Percentiles rank a stretch among this genome's conserved stretches.
phyloP scores from a whole-genome alignment of 2,113 vertebrate genomes.

The Gambusia holbrooki region DNA sequence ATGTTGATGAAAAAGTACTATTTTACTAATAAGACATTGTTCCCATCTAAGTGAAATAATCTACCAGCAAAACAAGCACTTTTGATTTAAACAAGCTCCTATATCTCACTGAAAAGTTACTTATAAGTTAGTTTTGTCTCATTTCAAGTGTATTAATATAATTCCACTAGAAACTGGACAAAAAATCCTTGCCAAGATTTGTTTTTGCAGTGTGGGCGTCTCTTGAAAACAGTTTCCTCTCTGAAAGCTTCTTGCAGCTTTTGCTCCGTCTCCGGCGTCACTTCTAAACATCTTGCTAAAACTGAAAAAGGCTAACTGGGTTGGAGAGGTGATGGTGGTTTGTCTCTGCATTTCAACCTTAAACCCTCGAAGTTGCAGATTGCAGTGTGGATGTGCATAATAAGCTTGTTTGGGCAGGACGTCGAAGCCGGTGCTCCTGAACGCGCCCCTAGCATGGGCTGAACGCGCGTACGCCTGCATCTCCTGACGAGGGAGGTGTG shows the following conservation, averaged over 20 bases:
- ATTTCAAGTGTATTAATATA: too few relatives aligned
- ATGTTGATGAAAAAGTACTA: too few relatives aligned
- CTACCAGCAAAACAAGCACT: too few relatives aligned
- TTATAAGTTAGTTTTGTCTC: too few relatives aligned
- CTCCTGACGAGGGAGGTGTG: slow-evolving; percentile 39
- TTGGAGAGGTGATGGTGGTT: not conserved
- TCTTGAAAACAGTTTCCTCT: not conserved
- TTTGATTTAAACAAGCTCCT: too few relatives aligned
- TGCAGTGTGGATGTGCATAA: not conserved
- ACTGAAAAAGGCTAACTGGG: not conserved
- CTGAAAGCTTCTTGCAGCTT: not conserved
- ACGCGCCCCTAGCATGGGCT: slow-evolving; percentile 31
- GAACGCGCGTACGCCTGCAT: slow-evolving; percentile 36
- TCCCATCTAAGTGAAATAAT: too few relatives aligned
- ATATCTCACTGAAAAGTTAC: too few relatives aligned
- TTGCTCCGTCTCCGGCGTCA: too few relatives aligned
- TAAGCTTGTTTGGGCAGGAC: not conserved
- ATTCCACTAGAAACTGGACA: too few relatives aligned
- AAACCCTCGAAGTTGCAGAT: not conserved
- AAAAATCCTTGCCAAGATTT: too few relatives aligned
- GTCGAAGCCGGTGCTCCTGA: not conserved
- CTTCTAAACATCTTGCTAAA: not conserved
- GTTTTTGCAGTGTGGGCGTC: too few relatives aligned
- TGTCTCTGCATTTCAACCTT: not conserved
- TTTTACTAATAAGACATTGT: too few relatives aligned